Percentiles rank a stretch among this genome's conserved stretches.
These are phyloP conservation scores for Vandiemenella viatica DNA, from an alignment of 2,888 invertebrate species.

Conservation along the genomic window DNA sequence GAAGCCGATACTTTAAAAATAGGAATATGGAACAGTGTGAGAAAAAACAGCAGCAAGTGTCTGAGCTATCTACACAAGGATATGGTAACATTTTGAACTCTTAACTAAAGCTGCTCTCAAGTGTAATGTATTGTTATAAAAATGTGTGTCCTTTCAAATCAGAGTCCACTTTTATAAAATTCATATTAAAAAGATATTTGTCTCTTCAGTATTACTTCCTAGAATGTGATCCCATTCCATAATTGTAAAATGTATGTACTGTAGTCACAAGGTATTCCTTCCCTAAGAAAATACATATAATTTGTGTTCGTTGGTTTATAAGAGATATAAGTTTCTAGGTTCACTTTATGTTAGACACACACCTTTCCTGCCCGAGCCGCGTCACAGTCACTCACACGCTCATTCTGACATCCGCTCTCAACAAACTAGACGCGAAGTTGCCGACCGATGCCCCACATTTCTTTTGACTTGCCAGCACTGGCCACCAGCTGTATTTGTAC, in stretches of 20 bases:
- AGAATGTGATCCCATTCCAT: too few relatives aligned
- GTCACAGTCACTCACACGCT: conserved; percentile 13
- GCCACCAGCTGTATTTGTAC: too few relatives aligned
- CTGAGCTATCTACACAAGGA: conserved; percentile 7
- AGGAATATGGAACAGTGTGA: too few relatives aligned
- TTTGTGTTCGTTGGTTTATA: neutral
- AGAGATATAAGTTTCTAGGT: neutral
- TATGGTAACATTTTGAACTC: conserved; percentile 10
- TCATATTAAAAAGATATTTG: too few relatives aligned
- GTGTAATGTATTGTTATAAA: conserved; percentile 1
- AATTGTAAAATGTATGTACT: neutral
- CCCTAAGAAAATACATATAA: neutral
- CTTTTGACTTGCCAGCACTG: too few relatives aligned
- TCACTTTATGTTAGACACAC: conserved; percentile 21
- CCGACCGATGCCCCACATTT: too few relatives aligned
- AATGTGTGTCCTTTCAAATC: conserved; percentile 5
- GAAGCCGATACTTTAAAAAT: too few relatives aligned
- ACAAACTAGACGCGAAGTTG: too few relatives aligned
- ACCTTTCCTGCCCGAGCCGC: conserved; percentile 36
- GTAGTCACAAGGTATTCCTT: neutral
- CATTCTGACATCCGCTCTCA: neutral
- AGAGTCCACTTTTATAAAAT: neutral
- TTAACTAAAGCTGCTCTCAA: conserved; percentile 1
- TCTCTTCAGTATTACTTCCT: too few relatives aligned
- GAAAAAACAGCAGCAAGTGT: too few relatives aligned